A percentile compares a stretch with the other conserved stretches of the same genome.
phyloP scores from a whole-genome alignment of 2,797 vertebrate genomes.

The Rhadinocentrus ornatus region DNA sequence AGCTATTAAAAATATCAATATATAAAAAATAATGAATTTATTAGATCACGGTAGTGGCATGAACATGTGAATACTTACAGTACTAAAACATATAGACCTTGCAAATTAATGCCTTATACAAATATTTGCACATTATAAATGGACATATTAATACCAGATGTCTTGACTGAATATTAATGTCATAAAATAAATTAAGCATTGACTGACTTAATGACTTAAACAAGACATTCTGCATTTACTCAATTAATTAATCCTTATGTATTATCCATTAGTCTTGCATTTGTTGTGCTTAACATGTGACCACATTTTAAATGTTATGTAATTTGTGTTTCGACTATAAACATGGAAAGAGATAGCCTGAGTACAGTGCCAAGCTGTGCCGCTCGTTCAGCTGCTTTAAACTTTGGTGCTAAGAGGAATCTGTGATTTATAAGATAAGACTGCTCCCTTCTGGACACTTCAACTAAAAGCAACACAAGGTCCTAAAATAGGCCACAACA shows the following conservation, averaged over 20 bases:
- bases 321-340: not conserved
- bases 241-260: not conserved
- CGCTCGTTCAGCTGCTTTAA: not conserved
- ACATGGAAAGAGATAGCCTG: not conserved
- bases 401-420: not conserved
- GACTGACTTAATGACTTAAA: not conserved
- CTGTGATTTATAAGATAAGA: slow-evolving; percentile 30
- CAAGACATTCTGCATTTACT: not conserved
- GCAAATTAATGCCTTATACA: no score
- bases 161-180: no score
- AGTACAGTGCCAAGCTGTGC: not conserved
- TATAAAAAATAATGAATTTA: no score
- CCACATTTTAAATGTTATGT: slow-evolving; percentile 1
- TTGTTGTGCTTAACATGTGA: not conserved
- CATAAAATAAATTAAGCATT: no score
- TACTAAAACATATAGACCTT: no score
- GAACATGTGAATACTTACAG: no score
- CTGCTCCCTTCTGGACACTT: slow-evolving; percentile 66
- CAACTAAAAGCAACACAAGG: slow-evolving; percentile 11
- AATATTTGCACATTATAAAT: no score
- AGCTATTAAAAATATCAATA: no score
- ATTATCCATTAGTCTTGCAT: not conserved
- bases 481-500: no score
- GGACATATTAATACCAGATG: no score
- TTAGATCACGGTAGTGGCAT: no score